phyloP scores from a whole-genome alignment of 2,797 vertebrate genomes.

The Myotis pilosus region DNA sequence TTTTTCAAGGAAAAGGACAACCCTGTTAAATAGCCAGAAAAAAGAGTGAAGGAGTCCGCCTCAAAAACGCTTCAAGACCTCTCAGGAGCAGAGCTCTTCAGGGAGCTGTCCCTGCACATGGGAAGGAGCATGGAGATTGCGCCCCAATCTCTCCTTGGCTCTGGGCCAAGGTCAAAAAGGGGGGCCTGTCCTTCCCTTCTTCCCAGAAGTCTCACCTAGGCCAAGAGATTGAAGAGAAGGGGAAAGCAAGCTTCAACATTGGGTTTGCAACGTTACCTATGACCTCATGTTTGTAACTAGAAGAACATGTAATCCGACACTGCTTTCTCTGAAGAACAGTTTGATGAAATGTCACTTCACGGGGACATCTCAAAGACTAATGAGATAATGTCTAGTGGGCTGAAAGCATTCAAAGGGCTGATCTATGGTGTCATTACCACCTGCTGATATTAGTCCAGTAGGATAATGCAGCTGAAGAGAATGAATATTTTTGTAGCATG shows the following conservation, averaged over 20 bases:
- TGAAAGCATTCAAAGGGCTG: not conserved
- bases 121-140: not conserved
- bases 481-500: not conserved
- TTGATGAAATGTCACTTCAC: slow-evolving; percentile 36
- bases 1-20: not conserved
- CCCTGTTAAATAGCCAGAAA: not conserved
- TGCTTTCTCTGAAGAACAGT: slow-evolving; percentile 34
- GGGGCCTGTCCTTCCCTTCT: not conserved
- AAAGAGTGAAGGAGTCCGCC: not conserved
- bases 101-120: not conserved
- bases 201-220: not conserved
- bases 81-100: not conserved
- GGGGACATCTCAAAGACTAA: slow-evolving; percentile 67
- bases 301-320: slow-evolving; percentile 2
- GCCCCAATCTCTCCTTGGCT: not conserved
- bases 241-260: not conserved
- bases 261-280: not conserved
- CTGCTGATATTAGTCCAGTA: not conserved
- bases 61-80: not conserved
- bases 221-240: not conserved
- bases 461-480: not conserved
- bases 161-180: not conserved
- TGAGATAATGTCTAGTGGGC: slow-evolving; percentile 69
- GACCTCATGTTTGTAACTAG: not conserved
- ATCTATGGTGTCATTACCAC: not conserved